Conservation (phyloP, 2,888 invertebrate species). For the Zaprionus bogoriensis region DNA sequence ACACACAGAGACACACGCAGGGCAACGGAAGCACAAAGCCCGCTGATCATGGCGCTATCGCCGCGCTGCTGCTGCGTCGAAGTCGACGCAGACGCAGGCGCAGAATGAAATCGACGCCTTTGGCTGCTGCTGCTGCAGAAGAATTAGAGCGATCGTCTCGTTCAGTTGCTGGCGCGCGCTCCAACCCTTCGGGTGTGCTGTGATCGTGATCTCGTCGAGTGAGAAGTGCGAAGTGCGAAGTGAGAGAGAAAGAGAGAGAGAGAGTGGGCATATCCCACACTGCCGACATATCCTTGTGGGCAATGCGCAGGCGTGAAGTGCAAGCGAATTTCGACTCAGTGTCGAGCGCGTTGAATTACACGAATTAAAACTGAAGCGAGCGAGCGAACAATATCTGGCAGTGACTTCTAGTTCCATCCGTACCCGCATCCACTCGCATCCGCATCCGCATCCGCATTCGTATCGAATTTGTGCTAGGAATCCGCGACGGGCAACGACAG, state of each 20-base stretch:
- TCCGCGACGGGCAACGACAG: conserved; percentile 37
- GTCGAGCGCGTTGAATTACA: conserved; percentile 30
- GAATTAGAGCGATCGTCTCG: conserved; percentile 71
- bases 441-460: conserved; percentile 1
- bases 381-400: conserved; percentile 16
- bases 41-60: conserved; percentile 48
- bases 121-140: conserved; percentile 48
- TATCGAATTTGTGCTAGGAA: too few species aligned
- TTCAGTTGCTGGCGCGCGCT: conserved; percentile 82
- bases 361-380: conserved; percentile 75
- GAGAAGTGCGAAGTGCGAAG: conserved; percentile 13
- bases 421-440: background rate
- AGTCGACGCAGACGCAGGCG: conserved; percentile 10
- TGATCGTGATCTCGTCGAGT: conserved; percentile 40
- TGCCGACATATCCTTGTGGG: conserved; percentile 31
- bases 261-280: conserved; percentile 9
- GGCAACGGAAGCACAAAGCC: conserved; percentile 41
- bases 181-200: conserved; percentile 79
- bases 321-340: conserved; percentile 5
- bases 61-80: conserved; percentile 18
- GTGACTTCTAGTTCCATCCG: background rate
- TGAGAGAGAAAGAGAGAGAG: conserved; percentile 5
- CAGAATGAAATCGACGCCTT: conserved; percentile 31
- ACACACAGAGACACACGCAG: background rate
- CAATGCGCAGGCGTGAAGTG: conserved; percentile 69